These are phyloP conservation scores for Drosophila pandora DNA, from an alignment of 1,140 invertebrate species.

Conservation along the genomic window DNA sequence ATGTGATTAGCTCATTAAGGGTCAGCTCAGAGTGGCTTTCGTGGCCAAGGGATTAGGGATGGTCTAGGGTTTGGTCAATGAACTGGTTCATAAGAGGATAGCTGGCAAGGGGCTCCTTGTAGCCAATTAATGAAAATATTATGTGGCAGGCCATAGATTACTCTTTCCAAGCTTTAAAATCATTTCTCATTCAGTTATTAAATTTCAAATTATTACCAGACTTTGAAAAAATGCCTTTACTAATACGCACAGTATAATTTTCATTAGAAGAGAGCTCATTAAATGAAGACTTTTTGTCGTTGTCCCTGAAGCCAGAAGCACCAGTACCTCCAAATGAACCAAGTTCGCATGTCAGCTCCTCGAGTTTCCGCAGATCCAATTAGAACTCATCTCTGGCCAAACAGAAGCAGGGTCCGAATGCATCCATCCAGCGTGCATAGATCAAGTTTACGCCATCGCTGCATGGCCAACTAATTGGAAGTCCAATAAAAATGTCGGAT, in stretches of 20 bases:
- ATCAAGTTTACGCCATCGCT: constrained; percentile 73
- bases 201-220: not conserved
- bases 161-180: not conserved
- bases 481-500: constrained; percentile 83
- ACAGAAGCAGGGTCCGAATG: constrained; percentile 32
- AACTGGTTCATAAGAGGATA: constrained; percentile 14
- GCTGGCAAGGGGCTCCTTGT: too few relatives aligned
- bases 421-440: constrained; percentile 49
- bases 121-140: not conserved
- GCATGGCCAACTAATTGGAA: constrained; percentile 76
- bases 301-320: not conserved
- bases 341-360: constrained; percentile 33
- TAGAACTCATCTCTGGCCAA: constrained; percentile 51
- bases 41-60: constrained; percentile 12
- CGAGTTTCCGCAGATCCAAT: constrained; percentile 36
- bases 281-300: constrained; percentile 1
- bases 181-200: not conserved
- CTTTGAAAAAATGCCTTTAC: not conserved
- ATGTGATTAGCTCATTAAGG: constrained; percentile 79
- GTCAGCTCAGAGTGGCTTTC: constrained; percentile 30
- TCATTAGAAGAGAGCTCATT: not conserved
- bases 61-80: constrained; percentile 16
- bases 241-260: not conserved
- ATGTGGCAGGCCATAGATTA: not conserved
- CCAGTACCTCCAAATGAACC: constrained; percentile 1